A percentile compares a stretch with the other conserved stretches of the same genome.
phyloP scores from a whole-genome alignment of 2,888 invertebrate genomes.

The Cetonia aurata region DNA sequence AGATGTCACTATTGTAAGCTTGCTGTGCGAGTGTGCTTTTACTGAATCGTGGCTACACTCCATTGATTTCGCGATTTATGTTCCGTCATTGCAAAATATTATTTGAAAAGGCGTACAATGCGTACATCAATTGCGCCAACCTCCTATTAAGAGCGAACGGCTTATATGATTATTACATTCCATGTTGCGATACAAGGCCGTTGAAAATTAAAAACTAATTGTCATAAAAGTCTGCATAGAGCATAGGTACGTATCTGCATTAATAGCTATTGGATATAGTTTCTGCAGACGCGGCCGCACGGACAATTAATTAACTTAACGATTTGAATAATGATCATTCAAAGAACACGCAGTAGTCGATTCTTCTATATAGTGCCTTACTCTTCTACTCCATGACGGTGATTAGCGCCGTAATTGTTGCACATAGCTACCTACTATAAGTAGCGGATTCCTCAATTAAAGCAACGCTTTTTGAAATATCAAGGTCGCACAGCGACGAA shows the following conservation, averaged over 20 bases:
- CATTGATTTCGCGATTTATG: slow-evolving; percentile 8
- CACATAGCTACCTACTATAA: neutral
- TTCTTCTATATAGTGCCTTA: neutral
- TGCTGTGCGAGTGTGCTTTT: neutral
- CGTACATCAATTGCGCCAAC: slow-evolving; percentile 32
- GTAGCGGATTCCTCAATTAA: slow-evolving; percentile 31
- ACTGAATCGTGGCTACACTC: neutral
- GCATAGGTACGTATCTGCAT: neutral
- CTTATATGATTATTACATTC: slow-evolving; percentile 29
- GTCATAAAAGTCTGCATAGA: slow-evolving; percentile 2
- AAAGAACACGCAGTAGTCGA: slow-evolving; percentile 3
- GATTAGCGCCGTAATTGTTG: slow-evolving; percentile 11
- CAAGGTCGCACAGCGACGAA: slow-evolving; percentile 29
- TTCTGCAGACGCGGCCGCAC: slow-evolving; percentile 1
- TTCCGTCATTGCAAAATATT: slow-evolving; percentile 25
- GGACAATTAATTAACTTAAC: slow-evolving; percentile 16
- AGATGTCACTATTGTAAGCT: slow-evolving; percentile 1
- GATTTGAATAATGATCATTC: slow-evolving; percentile 27
- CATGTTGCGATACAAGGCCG: slow-evolving; percentile 19
- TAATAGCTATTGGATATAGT: neutral
- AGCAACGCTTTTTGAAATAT: slow-evolving; percentile 27
- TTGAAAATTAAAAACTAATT: slow-evolving; percentile 32
- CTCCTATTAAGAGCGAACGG: slow-evolving; percentile 17
- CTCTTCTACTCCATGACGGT: slow-evolving; percentile 6
- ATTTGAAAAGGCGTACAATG: slow-evolving; percentile 23